phyloP scores from a whole-genome alignment of 2,888 invertebrate species.

The Spodoptera exigua region DNA sequence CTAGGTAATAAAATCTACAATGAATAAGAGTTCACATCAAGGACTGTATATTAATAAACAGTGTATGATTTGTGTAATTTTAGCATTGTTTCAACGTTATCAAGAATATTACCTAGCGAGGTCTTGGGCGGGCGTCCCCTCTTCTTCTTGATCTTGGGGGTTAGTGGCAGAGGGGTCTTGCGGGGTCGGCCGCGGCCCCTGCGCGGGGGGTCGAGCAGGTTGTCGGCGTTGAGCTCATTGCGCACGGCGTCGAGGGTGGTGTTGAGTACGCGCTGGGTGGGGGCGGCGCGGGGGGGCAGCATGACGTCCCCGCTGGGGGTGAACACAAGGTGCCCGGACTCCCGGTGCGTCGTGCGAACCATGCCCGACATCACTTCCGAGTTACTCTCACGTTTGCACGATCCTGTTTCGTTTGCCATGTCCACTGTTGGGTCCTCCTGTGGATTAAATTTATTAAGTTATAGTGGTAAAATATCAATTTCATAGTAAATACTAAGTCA shows the following conservation, averaged over 20 bases:
- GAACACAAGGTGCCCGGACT: slow-evolving; percentile 84
- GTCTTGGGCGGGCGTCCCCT: slow-evolving; percentile 86
- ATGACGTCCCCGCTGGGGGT: slow-evolving; percentile 86
- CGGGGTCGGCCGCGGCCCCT: slow-evolving; percentile 85
- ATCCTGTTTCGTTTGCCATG: slow-evolving; percentile 73
- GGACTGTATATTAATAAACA: too few species aligned
- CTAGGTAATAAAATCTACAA: too few species aligned
- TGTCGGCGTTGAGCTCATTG: slow-evolving; percentile 65
- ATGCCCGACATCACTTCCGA: slow-evolving; percentile 86
- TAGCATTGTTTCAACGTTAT: too few species aligned
- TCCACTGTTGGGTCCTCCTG: slow-evolving; percentile 87
- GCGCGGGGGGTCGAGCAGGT: slow-evolving; percentile 78
- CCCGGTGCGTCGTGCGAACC: slow-evolving; percentile 86
- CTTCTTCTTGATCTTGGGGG: slow-evolving; percentile 84
- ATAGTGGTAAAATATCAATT: too few species aligned
- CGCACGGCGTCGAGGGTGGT: slow-evolving; percentile 66
- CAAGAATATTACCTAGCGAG: slow-evolving; percentile 74
- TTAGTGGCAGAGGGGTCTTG: slow-evolving; percentile 86
- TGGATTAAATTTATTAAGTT: too few species aligned
- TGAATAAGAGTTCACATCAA: too few species aligned
- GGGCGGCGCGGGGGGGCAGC: slow-evolving; percentile 76
- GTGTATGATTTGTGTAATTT: background rate
- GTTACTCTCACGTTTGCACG: slow-evolving; percentile 77
- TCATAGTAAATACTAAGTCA: too few species aligned
- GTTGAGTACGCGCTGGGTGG: slow-evolving; percentile 70